Conservation (phyloP, 2,888 invertebrate genomes). For the Bhutanitis thaidina region DNA sequence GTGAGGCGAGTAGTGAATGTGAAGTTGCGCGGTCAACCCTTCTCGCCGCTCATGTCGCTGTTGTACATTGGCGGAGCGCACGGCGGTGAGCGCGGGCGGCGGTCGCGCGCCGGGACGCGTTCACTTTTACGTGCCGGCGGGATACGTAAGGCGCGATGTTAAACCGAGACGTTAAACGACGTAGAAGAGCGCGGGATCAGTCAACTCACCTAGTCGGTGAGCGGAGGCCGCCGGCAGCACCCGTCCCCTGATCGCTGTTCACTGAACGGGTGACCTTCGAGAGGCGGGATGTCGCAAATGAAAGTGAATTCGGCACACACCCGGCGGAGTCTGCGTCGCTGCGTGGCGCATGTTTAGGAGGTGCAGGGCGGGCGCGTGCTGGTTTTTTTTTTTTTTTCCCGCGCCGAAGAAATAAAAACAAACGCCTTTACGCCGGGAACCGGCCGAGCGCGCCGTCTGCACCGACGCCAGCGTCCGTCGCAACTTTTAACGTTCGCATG, state of each 20-base stretch:
- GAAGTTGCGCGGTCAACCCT: conserved; percentile 13
- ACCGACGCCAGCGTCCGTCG: conserved; percentile 21
- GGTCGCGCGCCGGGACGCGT: conserved; percentile 35
- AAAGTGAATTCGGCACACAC: conserved; percentile 77
- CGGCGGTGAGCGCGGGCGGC: conserved; percentile 36
- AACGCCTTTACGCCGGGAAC: conserved; percentile 72
- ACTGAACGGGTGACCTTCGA: conserved; percentile 76
- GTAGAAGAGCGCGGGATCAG: conserved; percentile 55
- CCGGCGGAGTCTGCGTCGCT: conserved; percentile 76
- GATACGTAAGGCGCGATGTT: conserved; percentile 65
- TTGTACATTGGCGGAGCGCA: conserved; percentile 21
- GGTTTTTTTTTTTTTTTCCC: conserved; percentile 52
- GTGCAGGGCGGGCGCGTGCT: conserved; percentile 78
- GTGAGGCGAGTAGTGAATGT: conserved; percentile 28
- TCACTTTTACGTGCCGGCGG: conserved; percentile 55
- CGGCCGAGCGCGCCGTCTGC: conserved; percentile 43
- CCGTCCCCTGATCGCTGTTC: conserved; percentile 40
- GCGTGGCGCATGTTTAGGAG: conserved; percentile 81
- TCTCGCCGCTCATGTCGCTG: conserved; percentile 43
- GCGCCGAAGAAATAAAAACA: conserved; percentile 79
- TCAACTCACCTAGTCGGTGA: conserved; percentile 66
- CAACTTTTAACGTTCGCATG: conserved; percentile 19
- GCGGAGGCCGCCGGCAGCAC: conserved; percentile 66
- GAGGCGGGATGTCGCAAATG: conserved; percentile 77
- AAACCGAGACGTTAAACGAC: conserved; percentile 53